Conservation (phyloP, 30 jellyfish, hydroid and myxozoan species). For the Aurelia coerulea region DNA sequence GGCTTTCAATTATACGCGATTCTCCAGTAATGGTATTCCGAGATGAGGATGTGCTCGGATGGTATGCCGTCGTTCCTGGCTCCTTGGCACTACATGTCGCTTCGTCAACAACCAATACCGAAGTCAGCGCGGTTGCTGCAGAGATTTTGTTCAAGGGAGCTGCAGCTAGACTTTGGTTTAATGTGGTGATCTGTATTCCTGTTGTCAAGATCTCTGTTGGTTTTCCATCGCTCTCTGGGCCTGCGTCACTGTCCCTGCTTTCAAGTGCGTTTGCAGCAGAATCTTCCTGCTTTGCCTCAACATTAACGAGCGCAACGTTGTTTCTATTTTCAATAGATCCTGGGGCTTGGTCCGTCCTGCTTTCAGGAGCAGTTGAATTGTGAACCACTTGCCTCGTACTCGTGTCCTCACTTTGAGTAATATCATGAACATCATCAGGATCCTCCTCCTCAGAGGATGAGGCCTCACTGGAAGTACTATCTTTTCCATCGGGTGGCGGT, state of each 20-base stretch:
- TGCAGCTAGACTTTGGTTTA: not conserved
- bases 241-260: not conserved
- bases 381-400: not conserved
- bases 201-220: not conserved
- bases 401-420: not conserved
- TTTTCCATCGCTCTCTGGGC: not conserved
- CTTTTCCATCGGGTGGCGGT: constrained; percentile 66
- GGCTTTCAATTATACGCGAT: constrained; percentile 12
- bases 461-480: constrained; percentile 23
- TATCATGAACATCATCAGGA: not conserved
- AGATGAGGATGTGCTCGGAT: not conserved
- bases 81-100: not conserved
- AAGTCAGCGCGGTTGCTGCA: not conserved
- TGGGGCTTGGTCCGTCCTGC: not conserved
- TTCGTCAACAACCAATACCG: not conserved
- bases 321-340: not conserved
- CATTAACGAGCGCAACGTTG: not conserved
- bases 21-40: not conserved
- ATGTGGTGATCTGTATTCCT: not conserved
- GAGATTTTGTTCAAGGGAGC: not conserved
- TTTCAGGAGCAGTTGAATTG: not conserved
- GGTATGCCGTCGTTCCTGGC: not conserved
- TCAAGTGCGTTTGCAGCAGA: too few species aligned
- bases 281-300: not conserved
- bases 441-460: not conserved